A percentile compares a stretch with the other conserved stretches of the same genome.
Evolutionary conservation across 1,140 invertebrate genomes (phyloP).

Genomic region (Megathymus violae): DNA sequence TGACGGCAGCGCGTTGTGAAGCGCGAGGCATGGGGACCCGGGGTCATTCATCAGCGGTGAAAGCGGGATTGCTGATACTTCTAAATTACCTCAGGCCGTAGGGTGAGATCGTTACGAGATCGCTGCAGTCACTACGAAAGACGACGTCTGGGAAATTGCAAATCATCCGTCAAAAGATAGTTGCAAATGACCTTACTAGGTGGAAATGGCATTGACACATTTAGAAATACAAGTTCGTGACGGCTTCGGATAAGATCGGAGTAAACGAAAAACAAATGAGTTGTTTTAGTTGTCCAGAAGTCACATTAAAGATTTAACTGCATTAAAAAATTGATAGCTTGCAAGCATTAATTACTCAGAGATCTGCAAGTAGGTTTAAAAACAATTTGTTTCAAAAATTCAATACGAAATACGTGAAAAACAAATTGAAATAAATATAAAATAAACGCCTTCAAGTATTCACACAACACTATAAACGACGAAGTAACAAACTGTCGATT

Average conservation of each 20-base stretch:
- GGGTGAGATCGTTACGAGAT: constrained; percentile 36
- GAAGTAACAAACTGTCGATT: constrained; percentile 32
- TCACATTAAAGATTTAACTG: too few species aligned
- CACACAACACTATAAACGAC: constrained; percentile 18
- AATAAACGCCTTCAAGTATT: constrained; percentile 11
- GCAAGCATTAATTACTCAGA: background rate
- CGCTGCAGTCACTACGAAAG: constrained; percentile 41
- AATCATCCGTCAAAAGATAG: constrained; percentile 60
- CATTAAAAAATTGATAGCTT: background rate
- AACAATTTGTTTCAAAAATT: background rate
- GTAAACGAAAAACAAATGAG: constrained; percentile 25
- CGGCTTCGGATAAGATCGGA: constrained; percentile 25
- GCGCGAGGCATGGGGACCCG: constrained; percentile 58
- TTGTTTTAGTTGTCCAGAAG: too few species aligned
- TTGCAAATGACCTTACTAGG: constrained; percentile 42
- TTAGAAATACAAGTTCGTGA: constrained; percentile 40
- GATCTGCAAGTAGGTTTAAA: background rate
- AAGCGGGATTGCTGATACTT: constrained; percentile 65
- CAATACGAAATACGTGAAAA: background rate
- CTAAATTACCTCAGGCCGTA: constrained; percentile 63
- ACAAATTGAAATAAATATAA: background rate
- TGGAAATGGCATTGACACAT: constrained; percentile 47
- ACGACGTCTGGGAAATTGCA: constrained; percentile 51
- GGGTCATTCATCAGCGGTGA: constrained; percentile 72
- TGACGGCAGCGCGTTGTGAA: constrained; percentile 62